Evolutionary conservation across 2,888 invertebrate species (phyloP), one percentile per base, ranked within the genome.

Genomic region (Philereme vetulata): DNA sequence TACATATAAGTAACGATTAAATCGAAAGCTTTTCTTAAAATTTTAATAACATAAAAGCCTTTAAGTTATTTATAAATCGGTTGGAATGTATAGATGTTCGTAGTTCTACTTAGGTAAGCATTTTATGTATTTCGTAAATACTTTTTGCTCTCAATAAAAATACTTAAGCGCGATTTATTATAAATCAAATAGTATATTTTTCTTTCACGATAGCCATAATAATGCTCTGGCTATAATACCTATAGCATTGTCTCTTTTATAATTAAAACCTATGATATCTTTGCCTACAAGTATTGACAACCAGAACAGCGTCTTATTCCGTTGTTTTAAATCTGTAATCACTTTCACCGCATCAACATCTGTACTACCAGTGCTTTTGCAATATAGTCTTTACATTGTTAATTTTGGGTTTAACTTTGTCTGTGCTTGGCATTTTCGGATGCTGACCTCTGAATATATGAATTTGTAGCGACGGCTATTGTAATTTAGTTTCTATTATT

Each of bases 401-500:
- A 0, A 0, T 4, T 40, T 72, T 70, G 53, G 61, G 76, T 75
- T 64, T 46, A 67, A 58, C 67, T 75, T 80, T 54, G 67, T 58
- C 52, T 58, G 60, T 33, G 4, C 0, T 1, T 44, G 6, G 5
- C 11, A 21, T 44, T 38, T 38, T 8, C 77, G 81, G 82, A 72
- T 82, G 71, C 78, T 84, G 85, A 88, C 84, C 88, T 87, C 78
- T 84, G 86, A 86, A 88, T 88, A 87, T 84, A 90, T 90, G 90
- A 88, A 89, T 90, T 89, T 90, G 88, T 87, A 85, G 81, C 81
- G 77, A 74, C 75, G 78, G 63, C 79, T 66, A 82, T 88, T 90
- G 82, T 89, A 75, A 78, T 77, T 78, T 84, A 89, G 87, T 88
- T 89, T 88, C 87, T 86, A 88, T 90, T 88, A 90, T 88, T 85